Percentiles rank a stretch among this genome's conserved stretches.
Conservation (phyloP, 2,888 invertebrate genomes). For the Neelides folsomi region DNA sequence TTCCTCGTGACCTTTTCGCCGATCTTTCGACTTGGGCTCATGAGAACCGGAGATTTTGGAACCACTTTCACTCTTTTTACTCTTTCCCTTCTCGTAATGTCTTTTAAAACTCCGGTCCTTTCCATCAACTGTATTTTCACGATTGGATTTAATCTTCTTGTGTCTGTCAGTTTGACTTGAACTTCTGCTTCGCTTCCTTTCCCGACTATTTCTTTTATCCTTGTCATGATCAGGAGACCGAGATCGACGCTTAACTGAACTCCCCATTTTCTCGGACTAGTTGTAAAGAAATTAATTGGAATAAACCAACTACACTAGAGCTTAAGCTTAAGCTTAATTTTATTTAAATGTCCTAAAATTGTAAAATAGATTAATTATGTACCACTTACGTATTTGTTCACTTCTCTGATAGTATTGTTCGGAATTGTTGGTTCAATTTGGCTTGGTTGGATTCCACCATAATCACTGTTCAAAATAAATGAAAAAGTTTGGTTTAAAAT, state of each 20-base stretch:
- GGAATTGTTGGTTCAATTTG: no score
- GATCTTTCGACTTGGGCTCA: constrained; percentile 3
- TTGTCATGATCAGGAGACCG: constrained; percentile 2
- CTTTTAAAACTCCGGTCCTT: constrained; percentile 6
- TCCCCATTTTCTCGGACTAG: constrained; percentile 5
- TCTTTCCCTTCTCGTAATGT: not conserved
- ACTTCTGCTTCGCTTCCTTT: constrained; percentile 4
- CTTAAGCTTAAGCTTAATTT: no score
- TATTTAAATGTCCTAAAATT: not conserved
- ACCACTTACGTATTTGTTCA: not conserved
- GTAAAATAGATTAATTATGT: no score
- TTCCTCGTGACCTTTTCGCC: constrained; percentile 9
- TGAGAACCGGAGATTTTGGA: constrained; percentile 4
- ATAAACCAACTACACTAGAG: not conserved
- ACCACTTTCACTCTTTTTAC: constrained; percentile 8
- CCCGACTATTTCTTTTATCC: constrained; percentile 1
- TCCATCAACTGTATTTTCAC: no score
- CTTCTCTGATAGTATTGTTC: not conserved
- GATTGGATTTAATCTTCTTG: no score
- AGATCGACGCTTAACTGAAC: constrained; percentile 2
- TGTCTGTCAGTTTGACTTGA: constrained; percentile 5
- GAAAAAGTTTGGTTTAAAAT: not conserved
- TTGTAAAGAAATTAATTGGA: not conserved
- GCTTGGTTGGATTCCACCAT: no score
- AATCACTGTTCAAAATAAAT: no score